Evolutionary conservation across 2,797 vertebrate species (phyloP).

Genomic region (Clarias laeviceps): DNA sequence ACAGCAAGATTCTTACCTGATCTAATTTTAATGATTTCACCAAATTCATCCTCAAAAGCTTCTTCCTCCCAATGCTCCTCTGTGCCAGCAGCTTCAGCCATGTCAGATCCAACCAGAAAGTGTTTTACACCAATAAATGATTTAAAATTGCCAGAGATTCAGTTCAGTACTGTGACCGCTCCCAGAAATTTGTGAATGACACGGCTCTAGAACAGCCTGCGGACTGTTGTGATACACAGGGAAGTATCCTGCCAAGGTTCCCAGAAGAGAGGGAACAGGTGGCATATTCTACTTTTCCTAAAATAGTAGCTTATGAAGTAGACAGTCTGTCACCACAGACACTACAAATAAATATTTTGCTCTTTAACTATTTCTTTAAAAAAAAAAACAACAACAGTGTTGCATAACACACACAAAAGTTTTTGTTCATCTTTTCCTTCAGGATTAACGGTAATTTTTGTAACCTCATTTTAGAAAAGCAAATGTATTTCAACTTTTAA

Average conservation of each 20-base stretch:
- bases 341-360: neutral
- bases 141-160: neutral
- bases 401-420: neutral
- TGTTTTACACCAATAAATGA: neutral
- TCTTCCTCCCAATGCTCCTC: constrained; percentile 53
- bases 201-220: constrained; percentile 29
- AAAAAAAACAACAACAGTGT: neutral
- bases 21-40: constrained; percentile 58
- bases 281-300: constrained; percentile 42
- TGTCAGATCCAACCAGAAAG: constrained; percentile 17
- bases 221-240: constrained; percentile 45
- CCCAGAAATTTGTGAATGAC: constrained; percentile 41
- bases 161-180: neutral
- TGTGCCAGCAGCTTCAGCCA: constrained; percentile 49
- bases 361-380: neutral
- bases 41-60: constrained; percentile 55
- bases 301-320: constrained; percentile 52
- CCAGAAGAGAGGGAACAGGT: constrained; percentile 53
- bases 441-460: neutral
- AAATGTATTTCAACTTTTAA: neutral
- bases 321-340: constrained; percentile 33
- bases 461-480: neutral
- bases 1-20: constrained; percentile 44
- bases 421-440: neutral
- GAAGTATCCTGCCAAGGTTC: constrained; percentile 45